Evolutionary conservation across 1,140 invertebrate genomes (phyloP), one percentile per base, ranked within the genome.

Genomic region (Drosophila equinoxialis): DNA sequence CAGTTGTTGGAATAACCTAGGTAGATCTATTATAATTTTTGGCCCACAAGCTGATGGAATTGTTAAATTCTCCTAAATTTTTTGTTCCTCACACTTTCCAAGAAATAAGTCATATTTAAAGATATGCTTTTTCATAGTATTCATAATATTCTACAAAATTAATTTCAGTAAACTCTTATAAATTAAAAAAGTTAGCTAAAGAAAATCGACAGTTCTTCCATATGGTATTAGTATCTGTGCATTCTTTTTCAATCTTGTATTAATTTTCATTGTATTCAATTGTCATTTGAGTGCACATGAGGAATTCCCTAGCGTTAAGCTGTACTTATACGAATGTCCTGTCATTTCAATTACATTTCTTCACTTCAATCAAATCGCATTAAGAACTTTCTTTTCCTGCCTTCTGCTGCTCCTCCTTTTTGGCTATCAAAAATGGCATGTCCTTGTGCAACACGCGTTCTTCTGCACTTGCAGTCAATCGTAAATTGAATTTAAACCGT

Each of bases 321-420:
- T 68, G 75, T 77, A 71, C 35, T 10, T 37, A 37, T 37, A 37
- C 8, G 10, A 10, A 37, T 85, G 82, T 77, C 65, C 74, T 62
- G 70, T 71, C 64, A 78, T 86, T 85, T 81, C 82, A 85, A 85
- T 85, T 85, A 85, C 82, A 82, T 86, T 85, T 85, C 75, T 80
- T 87, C 75, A 79, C 78, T 79, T 85, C 75, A 82, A 85, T 85
- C 82, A 81, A 81, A 86, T 86, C 75, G 74, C 59, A 78, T 63
- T 80, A 51, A 51, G 20, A 51, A 51, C 45, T 51, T 51, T 80
- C 14, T 39, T 39, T 39, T 39, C 37, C 35, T 11, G 35, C 33
- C 35, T 41, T 48, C 68, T 60, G 45, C 41, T 42, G 63, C 51
- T 41, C 8, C 45, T 48, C 6, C 20, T 23, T 48, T 55, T 61